These are phyloP conservation scores for Melinaea menophilus DNA, from an alignment of 2,888 invertebrate species.

Conservation along the genomic window DNA sequence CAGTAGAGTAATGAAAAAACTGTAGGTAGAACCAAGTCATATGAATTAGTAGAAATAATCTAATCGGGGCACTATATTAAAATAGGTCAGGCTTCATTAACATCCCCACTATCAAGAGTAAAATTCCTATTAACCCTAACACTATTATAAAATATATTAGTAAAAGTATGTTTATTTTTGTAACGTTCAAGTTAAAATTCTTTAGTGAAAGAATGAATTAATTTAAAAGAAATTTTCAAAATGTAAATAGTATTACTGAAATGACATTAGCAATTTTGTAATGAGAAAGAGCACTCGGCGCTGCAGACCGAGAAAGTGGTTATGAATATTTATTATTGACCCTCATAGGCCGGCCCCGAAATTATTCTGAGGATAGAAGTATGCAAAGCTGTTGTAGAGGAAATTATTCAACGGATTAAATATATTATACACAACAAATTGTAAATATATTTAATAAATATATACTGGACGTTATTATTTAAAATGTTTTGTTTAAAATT, in stretches of 20 bases:
- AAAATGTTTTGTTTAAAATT: no score
- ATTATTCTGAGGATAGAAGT: no score
- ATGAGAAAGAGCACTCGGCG: no score
- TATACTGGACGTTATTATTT: not conserved
- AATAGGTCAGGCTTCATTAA: slow-evolving; percentile 1
- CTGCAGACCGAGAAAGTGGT: no score
- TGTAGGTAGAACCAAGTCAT: not conserved
- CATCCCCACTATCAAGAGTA: not conserved
- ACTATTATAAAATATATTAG: not conserved
- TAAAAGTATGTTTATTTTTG: not conserved
- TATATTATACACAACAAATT: slow-evolving; percentile 7
- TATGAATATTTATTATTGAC: no score
- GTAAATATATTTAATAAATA: not conserved
- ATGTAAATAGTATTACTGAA: no score
- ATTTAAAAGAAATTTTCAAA: no score
- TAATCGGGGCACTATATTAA: not conserved
- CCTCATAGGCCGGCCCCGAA: no score
- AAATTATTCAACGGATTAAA: no score
- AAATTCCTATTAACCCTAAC: slow-evolving; percentile 1
- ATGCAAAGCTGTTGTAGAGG: no score
- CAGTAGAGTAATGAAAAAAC: not conserved
- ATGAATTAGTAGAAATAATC: not conserved
- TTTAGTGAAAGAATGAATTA: slow-evolving; percentile 25
- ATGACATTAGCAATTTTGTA: no score
- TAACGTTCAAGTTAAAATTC: slow-evolving; percentile 19